These are phyloP conservation scores for Yponomeuta plumbellus DNA, from an alignment of 2,888 invertebrate genomes.

Conservation along the genomic window DNA sequence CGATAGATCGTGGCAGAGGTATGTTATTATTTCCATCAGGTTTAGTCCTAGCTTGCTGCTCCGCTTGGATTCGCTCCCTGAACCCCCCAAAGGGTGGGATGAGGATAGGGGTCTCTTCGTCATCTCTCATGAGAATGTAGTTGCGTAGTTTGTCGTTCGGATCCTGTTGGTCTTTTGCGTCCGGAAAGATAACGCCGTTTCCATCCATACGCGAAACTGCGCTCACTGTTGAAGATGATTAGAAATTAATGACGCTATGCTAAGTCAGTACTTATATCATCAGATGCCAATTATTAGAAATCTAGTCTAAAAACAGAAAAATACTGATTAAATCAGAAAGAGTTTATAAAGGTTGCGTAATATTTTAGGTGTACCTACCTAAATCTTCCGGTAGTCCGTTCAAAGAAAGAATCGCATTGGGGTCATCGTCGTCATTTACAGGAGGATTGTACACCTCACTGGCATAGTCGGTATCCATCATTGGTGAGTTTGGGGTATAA, in stretches of 20 bases:
- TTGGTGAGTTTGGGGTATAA: conserved; percentile 82
- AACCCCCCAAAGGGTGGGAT: conserved; percentile 64
- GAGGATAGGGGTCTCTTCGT: conserved; percentile 49
- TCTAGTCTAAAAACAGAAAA: too few species aligned
- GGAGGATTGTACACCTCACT: conserved; percentile 89
- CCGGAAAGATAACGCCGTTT: conserved; percentile 10
- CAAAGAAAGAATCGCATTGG: neutral
- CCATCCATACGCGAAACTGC: conserved; percentile 16
- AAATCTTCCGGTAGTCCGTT: neutral
- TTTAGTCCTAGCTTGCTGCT: conserved; percentile 38
- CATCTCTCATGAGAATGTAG: conserved; percentile 49
- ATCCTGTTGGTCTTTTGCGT: conserved; percentile 34
- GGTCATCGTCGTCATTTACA: conserved; percentile 59
- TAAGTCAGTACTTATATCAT: too few species aligned
- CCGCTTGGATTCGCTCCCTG: conserved; percentile 58
- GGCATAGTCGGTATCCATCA: conserved; percentile 82
- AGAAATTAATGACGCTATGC: neutral
- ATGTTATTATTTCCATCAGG: neutral
- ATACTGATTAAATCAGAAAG: too few species aligned
- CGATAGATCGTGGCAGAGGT: neutral
- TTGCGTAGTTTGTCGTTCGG: conserved; percentile 62
- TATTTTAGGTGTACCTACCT: neutral
- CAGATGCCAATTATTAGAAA: too few species aligned
- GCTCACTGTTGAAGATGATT: neutral
- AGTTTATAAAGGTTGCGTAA: neutral